phyloP scores from a whole-genome alignment of 2,888 invertebrate species.

The Brachyptera putata region DNA sequence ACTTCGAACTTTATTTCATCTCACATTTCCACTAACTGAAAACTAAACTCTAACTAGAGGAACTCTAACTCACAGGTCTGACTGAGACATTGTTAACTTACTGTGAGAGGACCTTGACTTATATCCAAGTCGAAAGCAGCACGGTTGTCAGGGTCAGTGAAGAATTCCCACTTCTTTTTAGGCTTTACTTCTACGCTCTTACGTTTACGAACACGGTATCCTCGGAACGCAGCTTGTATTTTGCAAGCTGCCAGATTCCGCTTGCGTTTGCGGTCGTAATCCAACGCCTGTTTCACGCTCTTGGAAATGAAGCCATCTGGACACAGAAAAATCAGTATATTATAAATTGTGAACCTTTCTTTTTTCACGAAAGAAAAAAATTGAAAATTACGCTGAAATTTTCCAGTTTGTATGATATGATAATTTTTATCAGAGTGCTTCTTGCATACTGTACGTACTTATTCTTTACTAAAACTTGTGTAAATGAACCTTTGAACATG shows the following conservation, averaged over 20 bases:
- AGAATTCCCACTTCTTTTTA: background rate
- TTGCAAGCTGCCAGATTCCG: conserved; percentile 70
- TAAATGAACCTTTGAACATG: no score
- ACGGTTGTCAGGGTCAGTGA: background rate
- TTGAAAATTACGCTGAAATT: no score
- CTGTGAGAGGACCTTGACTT: conserved; percentile 8
- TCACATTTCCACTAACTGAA: no score
- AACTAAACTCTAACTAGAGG: no score
- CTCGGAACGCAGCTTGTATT: conserved; percentile 85
- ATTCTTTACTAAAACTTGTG: no score
- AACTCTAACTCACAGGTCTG: no score
- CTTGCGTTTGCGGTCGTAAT: conserved; percentile 33
- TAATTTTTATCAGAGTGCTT: no score
- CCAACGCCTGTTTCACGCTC: background rate
- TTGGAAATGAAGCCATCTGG: background rate
- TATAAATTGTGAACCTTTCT: no score
- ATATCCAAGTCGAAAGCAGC: background rate
- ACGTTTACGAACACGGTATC: conserved; percentile 63
- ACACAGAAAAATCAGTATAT: no score
- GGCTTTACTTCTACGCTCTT: background rate
- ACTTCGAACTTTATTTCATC: background rate
- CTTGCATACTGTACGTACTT: no score
- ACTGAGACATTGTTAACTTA: background rate
- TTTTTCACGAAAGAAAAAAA: no score
- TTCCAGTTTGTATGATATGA: no score